Percentiles rank a stretch among this genome's conserved stretches.
Evolutionary conservation across 1,140 invertebrate species (phyloP).

Genomic region (Eriosoma lanigerum): DNA sequence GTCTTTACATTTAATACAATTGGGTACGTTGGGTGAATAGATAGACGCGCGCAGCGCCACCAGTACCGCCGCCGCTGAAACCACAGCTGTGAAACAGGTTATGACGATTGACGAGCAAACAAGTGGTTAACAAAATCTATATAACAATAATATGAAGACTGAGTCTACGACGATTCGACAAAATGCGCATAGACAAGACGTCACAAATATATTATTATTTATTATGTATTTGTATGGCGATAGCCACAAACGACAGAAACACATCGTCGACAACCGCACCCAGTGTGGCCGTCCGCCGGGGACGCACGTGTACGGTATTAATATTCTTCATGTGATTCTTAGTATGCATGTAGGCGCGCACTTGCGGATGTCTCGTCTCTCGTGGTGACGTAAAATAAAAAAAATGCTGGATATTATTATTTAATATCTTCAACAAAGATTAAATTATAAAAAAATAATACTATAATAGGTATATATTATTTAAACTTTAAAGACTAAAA

Average conservation of each 20-base stretch:
- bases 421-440: too few relatives aligned
- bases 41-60: background rate
- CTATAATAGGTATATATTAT: too few relatives aligned
- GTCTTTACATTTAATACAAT: too few relatives aligned
- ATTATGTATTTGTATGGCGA: background rate
- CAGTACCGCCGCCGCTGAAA: background rate
- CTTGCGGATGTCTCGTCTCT: background rate
- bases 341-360: background rate
- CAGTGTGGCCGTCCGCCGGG: too few relatives aligned
- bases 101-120: background rate
- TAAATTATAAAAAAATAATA: too few relatives aligned
- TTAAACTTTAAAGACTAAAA: too few relatives aligned
- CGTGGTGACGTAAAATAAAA: too few relatives aligned
- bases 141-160: too few relatives aligned
- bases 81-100: conserved; percentile 17
- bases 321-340: background rate
- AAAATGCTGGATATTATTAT: too few relatives aligned
- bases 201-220: too few relatives aligned
- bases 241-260: background rate
- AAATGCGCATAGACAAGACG: too few relatives aligned
- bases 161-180: too few relatives aligned
- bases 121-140: conserved; percentile 28
- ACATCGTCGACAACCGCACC: background rate
- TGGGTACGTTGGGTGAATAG: background rate
- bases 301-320: background rate